A percentile compares a stretch with the other conserved stretches of the same genome.
phyloP scores from a whole-genome alignment of 2,888 invertebrate genomes.

The Caenorhabditis drosophilae region DNA sequence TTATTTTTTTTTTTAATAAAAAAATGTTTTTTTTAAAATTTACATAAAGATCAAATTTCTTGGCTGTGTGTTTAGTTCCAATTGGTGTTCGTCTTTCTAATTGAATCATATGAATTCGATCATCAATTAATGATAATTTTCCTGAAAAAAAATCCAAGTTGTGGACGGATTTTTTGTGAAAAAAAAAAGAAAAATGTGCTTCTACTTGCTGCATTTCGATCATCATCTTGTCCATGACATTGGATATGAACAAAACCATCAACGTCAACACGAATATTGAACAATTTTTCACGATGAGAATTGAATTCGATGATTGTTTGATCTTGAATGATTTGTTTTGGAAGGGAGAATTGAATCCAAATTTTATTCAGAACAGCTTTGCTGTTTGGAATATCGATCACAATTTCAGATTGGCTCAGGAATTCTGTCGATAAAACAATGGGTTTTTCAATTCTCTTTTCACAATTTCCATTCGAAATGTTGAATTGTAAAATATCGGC shows the following conservation, averaged over 20 bases:
- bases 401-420: conserved; percentile 27
- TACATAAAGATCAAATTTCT: conserved; percentile 45
- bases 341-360: conserved; percentile 45
- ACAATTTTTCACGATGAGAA: conserved; percentile 46
- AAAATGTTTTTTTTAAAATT: conserved; percentile 3
- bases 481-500: conserved; percentile 37
- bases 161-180: background rate
- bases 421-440: conserved; percentile 40
- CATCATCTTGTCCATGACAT: conserved; percentile 37
- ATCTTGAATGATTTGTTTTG: conserved; percentile 24
- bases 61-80: conserved; percentile 41
- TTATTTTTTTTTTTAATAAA: background rate
- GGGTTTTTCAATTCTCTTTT: conserved; percentile 15
- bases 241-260: conserved; percentile 36
- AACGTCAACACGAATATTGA: conserved; percentile 37
- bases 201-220: conserved; percentile 16
- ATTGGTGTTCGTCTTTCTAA: conserved; percentile 42
- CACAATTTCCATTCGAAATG: conserved; percentile 26
- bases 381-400: conserved; percentile 38
- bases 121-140: conserved; percentile 33
- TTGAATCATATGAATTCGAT: conserved; percentile 42
- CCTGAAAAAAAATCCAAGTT: too few relatives aligned
- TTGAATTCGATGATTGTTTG: conserved; percentile 44
- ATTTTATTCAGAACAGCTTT: conserved; percentile 39
- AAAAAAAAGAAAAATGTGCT: conserved; percentile 5